Evolutionary conservation across 2,113 vertebrate species (phyloP).

Genomic region (Apodemus sylvaticus): DNA sequence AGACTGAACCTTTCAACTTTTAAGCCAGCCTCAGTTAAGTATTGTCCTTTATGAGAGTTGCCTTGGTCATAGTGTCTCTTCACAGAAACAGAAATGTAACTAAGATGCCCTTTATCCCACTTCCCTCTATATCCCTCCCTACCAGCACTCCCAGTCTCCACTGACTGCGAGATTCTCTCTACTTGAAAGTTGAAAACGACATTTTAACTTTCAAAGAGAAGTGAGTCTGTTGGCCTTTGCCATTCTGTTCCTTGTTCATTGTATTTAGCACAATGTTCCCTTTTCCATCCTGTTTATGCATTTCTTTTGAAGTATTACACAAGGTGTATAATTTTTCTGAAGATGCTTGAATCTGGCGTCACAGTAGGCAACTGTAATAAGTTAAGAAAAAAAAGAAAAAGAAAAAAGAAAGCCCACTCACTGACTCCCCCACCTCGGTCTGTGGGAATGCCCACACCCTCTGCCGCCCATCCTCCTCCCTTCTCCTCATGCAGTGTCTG

Average conservation of each 20-base stretch:
- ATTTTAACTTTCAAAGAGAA: background rate
- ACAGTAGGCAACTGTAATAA: background rate
- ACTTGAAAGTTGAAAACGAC: background rate
- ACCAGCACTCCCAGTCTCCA: background rate
- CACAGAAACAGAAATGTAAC: too few species aligned
- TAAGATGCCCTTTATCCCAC: background rate
- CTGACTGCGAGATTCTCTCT: background rate
- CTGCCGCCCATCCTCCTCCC: constrained; percentile 71
- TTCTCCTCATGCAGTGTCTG: constrained; percentile 81
- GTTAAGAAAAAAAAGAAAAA: background rate
- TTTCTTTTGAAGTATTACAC: background rate
- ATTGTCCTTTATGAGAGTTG: too few species aligned
- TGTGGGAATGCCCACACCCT: background rate
- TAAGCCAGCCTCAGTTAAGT: too few species aligned
- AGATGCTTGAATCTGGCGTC: background rate
- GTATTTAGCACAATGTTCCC: background rate
- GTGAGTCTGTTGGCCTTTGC: background rate
- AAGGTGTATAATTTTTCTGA: background rate
- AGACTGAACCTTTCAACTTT: too few species aligned
- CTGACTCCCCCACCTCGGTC: constrained; percentile 46
- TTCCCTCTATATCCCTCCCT: background rate
- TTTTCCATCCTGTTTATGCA: background rate
- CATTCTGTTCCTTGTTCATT: background rate
- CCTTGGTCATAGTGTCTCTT: too few species aligned
- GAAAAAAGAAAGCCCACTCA: background rate